Evolutionary conservation across 2,113 vertebrate species (phyloP).

Genomic region (Zosterops pallidus): DNA sequence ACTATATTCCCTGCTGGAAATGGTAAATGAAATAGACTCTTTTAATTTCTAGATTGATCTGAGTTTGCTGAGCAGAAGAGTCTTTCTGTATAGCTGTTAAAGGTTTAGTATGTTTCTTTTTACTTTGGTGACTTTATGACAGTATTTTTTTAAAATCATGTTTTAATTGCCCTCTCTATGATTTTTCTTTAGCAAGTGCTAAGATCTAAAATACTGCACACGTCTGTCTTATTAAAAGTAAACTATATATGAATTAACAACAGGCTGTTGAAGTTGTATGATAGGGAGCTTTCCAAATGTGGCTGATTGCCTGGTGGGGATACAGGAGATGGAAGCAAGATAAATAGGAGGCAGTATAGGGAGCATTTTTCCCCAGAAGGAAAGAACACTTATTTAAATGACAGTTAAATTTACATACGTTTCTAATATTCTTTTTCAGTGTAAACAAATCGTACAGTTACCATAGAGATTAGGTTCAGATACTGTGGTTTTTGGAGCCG

Average conservation of each 20-base stretch:
- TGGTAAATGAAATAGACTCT: background rate
- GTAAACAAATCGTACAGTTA: constrained; percentile 49
- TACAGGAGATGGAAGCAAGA: constrained; percentile 5
- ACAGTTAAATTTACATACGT: constrained; percentile 28
- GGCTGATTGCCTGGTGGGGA: background rate
- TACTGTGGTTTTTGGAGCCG: background rate
- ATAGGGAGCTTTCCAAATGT: constrained; percentile 7
- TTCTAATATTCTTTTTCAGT: constrained; percentile 30
- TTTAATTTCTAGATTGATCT: background rate
- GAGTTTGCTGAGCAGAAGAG: background rate
- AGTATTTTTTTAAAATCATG: background rate
- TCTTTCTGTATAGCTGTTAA: background rate
- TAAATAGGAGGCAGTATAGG: constrained; percentile 23
- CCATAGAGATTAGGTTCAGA: constrained; percentile 41
- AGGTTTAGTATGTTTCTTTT: background rate
- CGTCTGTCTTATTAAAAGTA: background rate
- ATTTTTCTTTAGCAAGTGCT: background rate
- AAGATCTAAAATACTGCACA: background rate
- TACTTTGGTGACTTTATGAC: background rate
- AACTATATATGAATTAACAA: constrained; percentile 1
- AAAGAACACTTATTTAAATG: constrained; percentile 12
- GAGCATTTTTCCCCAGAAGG: background rate
- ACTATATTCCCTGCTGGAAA: background rate
- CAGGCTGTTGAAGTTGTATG: background rate
- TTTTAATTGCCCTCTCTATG: background rate